Evolutionary conservation across 2,888 invertebrate genomes (phyloP), one percentile per base, ranked within the genome.

Genomic region (Aphidoletes aphidimyza): DNA sequence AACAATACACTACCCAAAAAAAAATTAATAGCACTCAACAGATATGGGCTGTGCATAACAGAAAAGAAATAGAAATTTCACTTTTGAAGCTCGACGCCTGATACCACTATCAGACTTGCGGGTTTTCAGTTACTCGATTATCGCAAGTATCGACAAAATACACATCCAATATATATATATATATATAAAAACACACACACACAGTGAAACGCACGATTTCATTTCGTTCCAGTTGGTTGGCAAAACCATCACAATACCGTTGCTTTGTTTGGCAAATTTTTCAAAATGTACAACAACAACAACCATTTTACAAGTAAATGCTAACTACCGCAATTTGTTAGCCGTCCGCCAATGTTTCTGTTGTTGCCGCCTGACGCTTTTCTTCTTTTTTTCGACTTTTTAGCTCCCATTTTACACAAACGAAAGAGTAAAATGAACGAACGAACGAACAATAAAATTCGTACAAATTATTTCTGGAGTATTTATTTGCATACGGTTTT

Each of bases 21-120:
- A 22, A 22, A 11, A 54, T n/a, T n/a, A n/a, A n/a, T n/a, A n/a
- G n/a, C n/a, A n/a, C n/a, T n/a, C n/a, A n/a, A 30, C 30, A 69
- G 69, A 11, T 8, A 34, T 11, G 30, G 14, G 30, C 3, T 5
- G 3, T 9, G 42, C 42, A 42, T 42, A 42, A 42, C 8, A 2
- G 30, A 3, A 30, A 69, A 30, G n/a, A 69, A 69, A 54, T 22
- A 26, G 54, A 54, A 54, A 54, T 54, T 69, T 42, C 42, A 30
- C 17, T 26, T 6, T 5, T 22, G n/a, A 30, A 69, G 69, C 34
- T 30, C 30, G 26, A 69, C 30, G 14, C n/a, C n/a, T 69, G 69
- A 69, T 69, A 69, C 69, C 34, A 69, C 30, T 69, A 69, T 69
- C 69, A 69, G n/a, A n/a, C n/a, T n/a, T n/a, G 69, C 30, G 9